A percentile compares a stretch with the other conserved stretches of the same genome.
These are phyloP conservation scores for Perithous albicinctus DNA, from an alignment of 2,888 invertebrate genomes.

Conservation along the genomic window DNA sequence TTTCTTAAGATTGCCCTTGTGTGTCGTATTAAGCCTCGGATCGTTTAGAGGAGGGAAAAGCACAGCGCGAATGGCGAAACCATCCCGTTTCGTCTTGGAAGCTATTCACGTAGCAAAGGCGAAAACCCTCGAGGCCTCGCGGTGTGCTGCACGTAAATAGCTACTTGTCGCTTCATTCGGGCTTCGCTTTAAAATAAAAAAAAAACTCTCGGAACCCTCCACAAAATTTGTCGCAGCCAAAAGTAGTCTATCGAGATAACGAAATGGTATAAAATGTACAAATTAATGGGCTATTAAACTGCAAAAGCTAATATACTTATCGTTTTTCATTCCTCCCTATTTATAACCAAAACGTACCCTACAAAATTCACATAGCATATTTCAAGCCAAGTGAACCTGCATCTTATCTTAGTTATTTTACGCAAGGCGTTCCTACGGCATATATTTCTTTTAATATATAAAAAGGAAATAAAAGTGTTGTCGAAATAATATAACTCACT, in stretches of 20 bases:
- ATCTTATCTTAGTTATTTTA: neutral
- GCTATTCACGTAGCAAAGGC: constrained; percentile 56
- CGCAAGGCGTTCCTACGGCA: neutral
- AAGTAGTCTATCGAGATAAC: constrained; percentile 63
- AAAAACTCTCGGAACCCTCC: constrained; percentile 30
- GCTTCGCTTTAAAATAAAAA: constrained; percentile 30
- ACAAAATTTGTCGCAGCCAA: constrained; percentile 50
- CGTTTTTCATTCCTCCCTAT: constrained; percentile 32
- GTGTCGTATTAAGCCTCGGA: constrained; percentile 83
- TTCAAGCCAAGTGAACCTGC: neutral
- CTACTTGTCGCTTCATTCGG: constrained; percentile 84
- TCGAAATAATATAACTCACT: no score
- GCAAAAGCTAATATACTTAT: constrained; percentile 38
- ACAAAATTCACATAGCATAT: neutral
- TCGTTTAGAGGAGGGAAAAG: constrained; percentile 76
- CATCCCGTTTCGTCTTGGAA: constrained; percentile 61
- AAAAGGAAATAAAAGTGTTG: no score
- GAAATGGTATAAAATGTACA: constrained; percentile 59
- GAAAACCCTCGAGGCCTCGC: constrained; percentile 68
- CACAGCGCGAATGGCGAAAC: constrained; percentile 59
- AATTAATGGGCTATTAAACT: constrained; percentile 62
- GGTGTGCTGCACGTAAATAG: constrained; percentile 82
- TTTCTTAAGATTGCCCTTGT: constrained; percentile 83
- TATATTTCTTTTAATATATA: no score
- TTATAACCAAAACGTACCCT: neutral